Base-by-base conservation (phyloP, 2,888 invertebrate genomes). In the Linyphia triangularis region DNA sequence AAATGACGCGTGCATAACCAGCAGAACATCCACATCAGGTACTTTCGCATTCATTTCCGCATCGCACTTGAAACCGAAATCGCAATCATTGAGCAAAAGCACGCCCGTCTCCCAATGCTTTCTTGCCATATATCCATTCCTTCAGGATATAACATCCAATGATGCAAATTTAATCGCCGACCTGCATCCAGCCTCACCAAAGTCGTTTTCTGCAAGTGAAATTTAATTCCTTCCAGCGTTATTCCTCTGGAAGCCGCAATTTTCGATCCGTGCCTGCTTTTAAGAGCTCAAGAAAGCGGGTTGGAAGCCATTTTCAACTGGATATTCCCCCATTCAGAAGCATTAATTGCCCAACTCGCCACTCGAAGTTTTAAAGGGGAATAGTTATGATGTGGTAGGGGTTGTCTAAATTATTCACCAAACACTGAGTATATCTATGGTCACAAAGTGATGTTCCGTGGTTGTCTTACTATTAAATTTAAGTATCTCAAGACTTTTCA, bases 201-300 rank as follows among this genome's bases (percentile, higher is more conserved):
- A 51, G 51, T 51, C 13, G 51, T n/a, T 51, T 51, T n/a, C 51
- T 16, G 70, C 16, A 26, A 61, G 24, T 16, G 70, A 70, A 70
- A 70, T 43, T 70, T 70, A 70, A 70, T 70, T 70, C 70, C 70
- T 70, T 43, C 70, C 28, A 70, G 70, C 51, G 51, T 51, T 51
- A 43, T 40, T 28, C 30, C 33, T 33, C 6, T 40, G 43, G 26
- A 43, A 43, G 16, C 70, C 26, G 7, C 24, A 43, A 70, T 40
- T 40, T 70, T 43, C 70, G 51, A 51, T 51, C 51, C 51, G n/a
- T 51, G 16, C n/a, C n/a, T n/a, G 51, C 51, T 51, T 13, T 51
- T 51, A 51, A 51, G 51, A 51, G 51, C 51, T 51, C 51, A 51
- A 51, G 51, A 51, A 51, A 51, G 51, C 51, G n/a, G 51, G 16